phyloP scores from a whole-genome alignment of 2,888 invertebrate genomes.

The Acrobasis repandana region DNA sequence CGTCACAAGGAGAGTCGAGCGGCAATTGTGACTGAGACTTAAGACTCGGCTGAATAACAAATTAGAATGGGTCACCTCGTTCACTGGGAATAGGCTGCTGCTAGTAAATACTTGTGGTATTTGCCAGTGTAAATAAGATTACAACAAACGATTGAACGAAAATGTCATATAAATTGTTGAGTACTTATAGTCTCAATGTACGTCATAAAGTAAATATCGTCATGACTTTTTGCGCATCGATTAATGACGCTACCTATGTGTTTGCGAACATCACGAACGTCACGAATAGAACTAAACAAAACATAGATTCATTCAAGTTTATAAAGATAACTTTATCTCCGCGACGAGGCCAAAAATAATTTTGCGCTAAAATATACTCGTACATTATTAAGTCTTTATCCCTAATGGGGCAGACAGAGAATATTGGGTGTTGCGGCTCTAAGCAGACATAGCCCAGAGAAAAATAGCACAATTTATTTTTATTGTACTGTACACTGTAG shows the following conservation, averaged over 20 bases:
- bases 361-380: too few relatives aligned
- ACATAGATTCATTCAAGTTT: too few relatives aligned
- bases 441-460: too few relatives aligned
- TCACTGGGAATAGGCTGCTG: neutral
- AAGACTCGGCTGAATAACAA: conserved; percentile 8
- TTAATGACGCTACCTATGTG: neutral
- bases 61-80: conserved; percentile 7
- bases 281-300: neutral
- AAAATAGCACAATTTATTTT: too few relatives aligned
- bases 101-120: neutral
- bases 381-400: too few relatives aligned
- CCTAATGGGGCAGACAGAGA: too few relatives aligned
- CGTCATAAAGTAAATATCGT: neutral
- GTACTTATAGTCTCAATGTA: neutral
- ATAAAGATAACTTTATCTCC: too few relatives aligned
- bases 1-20: neutral
- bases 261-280: neutral
- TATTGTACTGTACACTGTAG: too few relatives aligned
- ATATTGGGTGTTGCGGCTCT: too few relatives aligned
- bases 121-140: neutral
- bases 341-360: too few relatives aligned
- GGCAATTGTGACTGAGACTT: neutral
- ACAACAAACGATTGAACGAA: neutral
- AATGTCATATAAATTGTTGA: neutral
- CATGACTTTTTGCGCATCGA: neutral